Conservation (phyloP, 1,140 invertebrate species). For the Polypedilum vanderplanki region DNA sequence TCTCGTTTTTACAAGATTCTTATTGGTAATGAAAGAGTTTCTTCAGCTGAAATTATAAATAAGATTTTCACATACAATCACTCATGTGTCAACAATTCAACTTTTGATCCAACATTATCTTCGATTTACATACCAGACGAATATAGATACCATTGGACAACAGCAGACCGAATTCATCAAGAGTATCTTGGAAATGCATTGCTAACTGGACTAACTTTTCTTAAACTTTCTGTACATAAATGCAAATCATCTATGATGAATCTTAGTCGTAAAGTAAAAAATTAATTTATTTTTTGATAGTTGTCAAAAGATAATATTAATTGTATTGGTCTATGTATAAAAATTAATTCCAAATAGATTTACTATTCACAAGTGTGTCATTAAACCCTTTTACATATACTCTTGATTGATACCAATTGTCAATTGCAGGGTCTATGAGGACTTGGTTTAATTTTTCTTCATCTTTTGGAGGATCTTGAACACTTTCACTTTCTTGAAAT, state of each 20-base stretch:
- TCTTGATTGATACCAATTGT: not conserved
- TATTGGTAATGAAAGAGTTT: not conserved
- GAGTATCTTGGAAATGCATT: not conserved
- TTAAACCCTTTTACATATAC: not conserved
- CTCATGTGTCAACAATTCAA: not conserved
- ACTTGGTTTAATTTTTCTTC: no score
- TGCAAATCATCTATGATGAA: not conserved
- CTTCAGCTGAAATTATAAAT: not conserved
- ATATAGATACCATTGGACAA: not conserved
- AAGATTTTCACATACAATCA: not conserved
- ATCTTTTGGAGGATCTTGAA: no score
- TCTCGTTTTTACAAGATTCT: not conserved
- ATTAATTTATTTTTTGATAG: not conserved
- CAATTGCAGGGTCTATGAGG: not conserved
- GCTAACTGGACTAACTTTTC: not conserved
- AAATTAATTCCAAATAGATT: slow-evolving; percentile 2
- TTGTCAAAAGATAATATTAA: not conserved
- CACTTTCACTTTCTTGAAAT: no score
- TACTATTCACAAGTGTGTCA: not conserved
- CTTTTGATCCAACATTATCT: not conserved
- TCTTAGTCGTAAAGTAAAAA: not conserved
- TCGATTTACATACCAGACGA: not conserved
- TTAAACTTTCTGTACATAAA: not conserved
- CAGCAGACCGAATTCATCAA: not conserved
- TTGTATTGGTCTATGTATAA: not conserved